Percentiles rank a stretch among this genome's conserved stretches.
Evolutionary conservation across 2,113 vertebrate species (phyloP).

Genomic region (Triplophysa rosa): DNA sequence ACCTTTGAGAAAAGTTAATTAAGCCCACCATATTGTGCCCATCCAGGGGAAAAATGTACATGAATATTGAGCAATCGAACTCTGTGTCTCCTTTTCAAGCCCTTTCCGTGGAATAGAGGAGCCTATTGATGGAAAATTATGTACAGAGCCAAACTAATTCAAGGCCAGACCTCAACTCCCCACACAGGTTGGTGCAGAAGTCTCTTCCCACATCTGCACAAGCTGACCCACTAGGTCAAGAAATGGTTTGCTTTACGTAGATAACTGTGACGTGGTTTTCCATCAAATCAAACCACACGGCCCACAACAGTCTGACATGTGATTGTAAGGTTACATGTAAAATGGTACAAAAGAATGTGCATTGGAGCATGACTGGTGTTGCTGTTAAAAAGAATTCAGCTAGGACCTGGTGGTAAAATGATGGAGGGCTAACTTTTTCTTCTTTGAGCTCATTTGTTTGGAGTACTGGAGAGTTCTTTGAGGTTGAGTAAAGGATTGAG

Average conservation of each 20-base stretch:
- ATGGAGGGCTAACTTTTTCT: conserved; percentile 7
- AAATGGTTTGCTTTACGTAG: conserved; percentile 84
- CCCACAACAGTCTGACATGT: conserved; percentile 83
- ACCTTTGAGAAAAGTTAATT: conserved; percentile 99
- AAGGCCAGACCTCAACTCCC: conserved; percentile 78
- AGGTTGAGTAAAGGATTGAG: conserved; percentile 32
- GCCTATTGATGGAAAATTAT: conserved; percentile 93
- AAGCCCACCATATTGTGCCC: conserved; percentile 98
- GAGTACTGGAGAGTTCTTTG: conserved; percentile 42
- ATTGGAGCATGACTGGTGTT: neutral
- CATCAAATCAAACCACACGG: conserved; percentile 88
- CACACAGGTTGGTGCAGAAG: conserved; percentile 46
- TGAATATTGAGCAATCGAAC: conserved; percentile 99
- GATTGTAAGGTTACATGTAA: conserved; percentile 68
- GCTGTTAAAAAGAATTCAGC: neutral
- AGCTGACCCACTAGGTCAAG: conserved; percentile 79
- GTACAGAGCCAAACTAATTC: conserved; percentile 94
- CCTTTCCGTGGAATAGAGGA: conserved; percentile 84
- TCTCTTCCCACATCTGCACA: conserved; percentile 93
- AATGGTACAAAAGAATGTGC: neutral
- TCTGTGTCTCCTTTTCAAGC: conserved; percentile 89
- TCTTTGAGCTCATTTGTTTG: conserved; percentile 25
- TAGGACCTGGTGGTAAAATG: conserved; percentile 6
- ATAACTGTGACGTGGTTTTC: conserved; percentile 78
- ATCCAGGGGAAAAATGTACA: conserved; percentile 96